Evolutionary conservation across 2,113 vertebrate species (phyloP), one percentile per base, ranked within the genome.

Genomic region (Gadus chalcogrammus): DNA sequence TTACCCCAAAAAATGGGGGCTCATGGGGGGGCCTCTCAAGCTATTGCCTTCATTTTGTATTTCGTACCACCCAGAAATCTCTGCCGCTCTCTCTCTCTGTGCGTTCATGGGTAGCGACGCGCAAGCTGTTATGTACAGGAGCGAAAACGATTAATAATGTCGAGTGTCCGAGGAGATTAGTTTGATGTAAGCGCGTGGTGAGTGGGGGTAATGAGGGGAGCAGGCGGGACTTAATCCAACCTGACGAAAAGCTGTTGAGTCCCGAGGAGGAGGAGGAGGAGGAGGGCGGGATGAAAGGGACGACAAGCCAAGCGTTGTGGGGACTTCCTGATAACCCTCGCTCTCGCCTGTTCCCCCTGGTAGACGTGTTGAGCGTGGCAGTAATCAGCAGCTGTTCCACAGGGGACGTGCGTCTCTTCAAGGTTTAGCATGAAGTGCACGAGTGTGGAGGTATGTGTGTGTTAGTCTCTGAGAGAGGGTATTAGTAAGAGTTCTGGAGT

Each of bases 351-450:
- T 70, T 35, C 11, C 42, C 59, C 31, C 61, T 61, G 65, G 20
- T 22, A 61, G 75, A 67, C 64, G 63, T 13, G 13, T 42, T 9
- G 2, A 38, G 31, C 59, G 28, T 61, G 17, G n/a, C 53, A 66
- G 69, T 73, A 68, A 71, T 73, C 42, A 75, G 58, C 0, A 70
- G 56, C 52, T 59, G 56, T 38, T 62, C 67, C 66, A 56, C 13
- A 59, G 53, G 53, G 65, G 27, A 42, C n/a, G 8, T 56, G 24
- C 38, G 9, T 60, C n/a, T 66, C 22, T 53, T 67, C 48, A 62
- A 63, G 53, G 42, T n/a, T 72, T 55, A 52, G 42, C 58, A 48
- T 59, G 63, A 69, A 9, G 35, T 58, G 48, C 58, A 5, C 64
- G n/a, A 31, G 28, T 35, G 52, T 16, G 17, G 53, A 60, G 12